Evolutionary conservation across 2,797 vertebrate species (phyloP).

Genomic region (Myripristis murdjan): DNA sequence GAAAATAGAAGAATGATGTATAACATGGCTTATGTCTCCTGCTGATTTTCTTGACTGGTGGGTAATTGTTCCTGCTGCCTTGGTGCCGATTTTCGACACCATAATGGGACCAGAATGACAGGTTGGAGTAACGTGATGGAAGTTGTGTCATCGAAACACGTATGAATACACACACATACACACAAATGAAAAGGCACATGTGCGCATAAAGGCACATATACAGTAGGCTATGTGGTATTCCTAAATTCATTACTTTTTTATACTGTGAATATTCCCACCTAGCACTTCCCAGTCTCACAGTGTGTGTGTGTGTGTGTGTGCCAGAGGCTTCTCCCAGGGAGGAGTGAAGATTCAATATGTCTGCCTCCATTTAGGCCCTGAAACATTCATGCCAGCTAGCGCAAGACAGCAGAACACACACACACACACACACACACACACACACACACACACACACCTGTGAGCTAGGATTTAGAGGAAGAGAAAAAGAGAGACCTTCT

Average conservation of each 20-base stretch:
- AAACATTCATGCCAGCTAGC: slow-evolving; percentile 71
- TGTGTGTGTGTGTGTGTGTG: slow-evolving; percentile 21
- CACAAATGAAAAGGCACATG: background rate
- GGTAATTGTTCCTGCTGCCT: slow-evolving; percentile 6
- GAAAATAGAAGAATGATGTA: no score
- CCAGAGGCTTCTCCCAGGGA: slow-evolving; percentile 73
- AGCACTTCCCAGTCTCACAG: slow-evolving; percentile 52
- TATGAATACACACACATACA: slow-evolving; percentile 11
- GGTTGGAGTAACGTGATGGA: slow-evolving; percentile 9
- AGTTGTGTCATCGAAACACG: background rate
- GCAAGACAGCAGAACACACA: slow-evolving; percentile 11
- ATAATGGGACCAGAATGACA: slow-evolving; percentile 2
- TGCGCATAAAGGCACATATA: background rate
- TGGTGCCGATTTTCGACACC: background rate
- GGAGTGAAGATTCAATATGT: slow-evolving; percentile 69
- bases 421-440: slow-evolving; percentile 17
- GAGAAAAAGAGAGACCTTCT: background rate
- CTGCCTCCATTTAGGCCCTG: slow-evolving; percentile 73
- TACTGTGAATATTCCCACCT: slow-evolving; percentile 72
- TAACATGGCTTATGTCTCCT: slow-evolving; percentile 1
- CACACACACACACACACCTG: slow-evolving; percentile 21
- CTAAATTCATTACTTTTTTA: slow-evolving; percentile 70
- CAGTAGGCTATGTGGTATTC: slow-evolving; percentile 60
- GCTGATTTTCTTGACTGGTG: background rate
- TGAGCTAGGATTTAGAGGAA: background rate